These are phyloP conservation scores for Notodonta ziczac DNA, from an alignment of 2,888 invertebrate genomes.

Conservation along the genomic window DNA sequence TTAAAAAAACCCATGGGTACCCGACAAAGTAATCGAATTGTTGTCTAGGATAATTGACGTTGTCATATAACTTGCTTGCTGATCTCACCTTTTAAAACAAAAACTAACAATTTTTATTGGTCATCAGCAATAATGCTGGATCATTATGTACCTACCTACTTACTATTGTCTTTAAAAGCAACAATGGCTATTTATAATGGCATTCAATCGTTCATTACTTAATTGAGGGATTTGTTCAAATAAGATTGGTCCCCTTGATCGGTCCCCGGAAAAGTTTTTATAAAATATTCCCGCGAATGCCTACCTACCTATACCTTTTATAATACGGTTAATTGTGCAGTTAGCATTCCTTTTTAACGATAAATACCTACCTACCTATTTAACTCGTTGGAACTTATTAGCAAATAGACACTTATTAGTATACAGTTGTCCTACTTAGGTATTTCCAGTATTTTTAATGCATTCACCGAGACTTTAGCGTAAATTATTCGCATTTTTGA, in stretches of 20 bases:
- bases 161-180: constrained; percentile 24
- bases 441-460: neutral
- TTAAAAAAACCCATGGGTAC: too few species aligned
- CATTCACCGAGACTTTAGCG: neutral
- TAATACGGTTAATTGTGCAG: constrained; percentile 31
- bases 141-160: neutral
- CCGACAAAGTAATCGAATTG: neutral
- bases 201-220: constrained; percentile 17
- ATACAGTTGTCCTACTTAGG: constrained; percentile 30
- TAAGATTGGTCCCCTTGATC: too few species aligned
- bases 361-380: constrained; percentile 42
- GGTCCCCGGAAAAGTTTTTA: too few species aligned
- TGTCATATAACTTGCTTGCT: constrained; percentile 7
- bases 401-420: constrained; percentile 30
- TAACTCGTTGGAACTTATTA: constrained; percentile 23
- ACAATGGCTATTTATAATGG: constrained; percentile 33
- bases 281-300: constrained; percentile 27
- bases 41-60: constrained; percentile 11
- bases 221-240: too few species aligned
- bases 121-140: constrained; percentile 19
- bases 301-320: constrained; percentile 22
- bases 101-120: constrained; percentile 31
- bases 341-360: constrained; percentile 32
- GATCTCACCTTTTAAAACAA: constrained; percentile 31
- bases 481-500: constrained; percentile 1